These are phyloP conservation scores for Chrysemys picta DNA, from an alignment of 2,113 vertebrate genomes.

Conservation along the genomic window DNA sequence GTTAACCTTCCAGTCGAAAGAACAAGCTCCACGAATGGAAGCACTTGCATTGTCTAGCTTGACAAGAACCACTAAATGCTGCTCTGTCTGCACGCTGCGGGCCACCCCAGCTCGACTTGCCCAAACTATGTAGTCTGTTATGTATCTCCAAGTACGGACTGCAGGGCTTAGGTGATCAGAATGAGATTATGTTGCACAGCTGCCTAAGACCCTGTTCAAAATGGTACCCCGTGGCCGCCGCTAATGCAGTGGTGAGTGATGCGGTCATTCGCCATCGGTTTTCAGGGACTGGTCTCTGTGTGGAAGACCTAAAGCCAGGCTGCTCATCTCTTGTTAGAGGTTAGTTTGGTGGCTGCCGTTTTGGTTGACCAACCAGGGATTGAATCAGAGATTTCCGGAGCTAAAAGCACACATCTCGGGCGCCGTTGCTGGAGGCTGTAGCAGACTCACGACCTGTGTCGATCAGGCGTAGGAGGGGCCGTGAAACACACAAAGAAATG, in stretches of 20 bases:
- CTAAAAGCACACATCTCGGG: not conserved
- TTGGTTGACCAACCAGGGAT: not conserved
- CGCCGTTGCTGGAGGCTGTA: not conserved
- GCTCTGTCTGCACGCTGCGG: not conserved
- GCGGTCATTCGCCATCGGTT: not conserved
- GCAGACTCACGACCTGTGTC: not conserved
- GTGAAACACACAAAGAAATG: not conserved
- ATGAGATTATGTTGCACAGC: accelerated
- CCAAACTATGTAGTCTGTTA: not conserved
- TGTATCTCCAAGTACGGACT: accelerated
- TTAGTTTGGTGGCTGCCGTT: not conserved
- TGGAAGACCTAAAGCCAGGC: not conserved
- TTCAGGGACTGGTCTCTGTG: not conserved
- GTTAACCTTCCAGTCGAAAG: not conserved
- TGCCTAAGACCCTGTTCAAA: not conserved
- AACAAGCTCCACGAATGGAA: not conserved
- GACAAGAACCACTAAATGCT: not conserved
- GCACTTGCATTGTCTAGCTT: not conserved
- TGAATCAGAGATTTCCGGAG: not conserved
- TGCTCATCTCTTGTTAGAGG: not conserved
- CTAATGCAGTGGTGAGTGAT: accelerated
- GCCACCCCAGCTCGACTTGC: not conserved
- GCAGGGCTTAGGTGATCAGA: not conserved
- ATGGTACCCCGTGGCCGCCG: accelerated
- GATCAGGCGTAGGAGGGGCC: not conserved